phyloP scores from a whole-genome alignment of 64 coral and sea anemone species.

The Montipora sp. region DNA sequence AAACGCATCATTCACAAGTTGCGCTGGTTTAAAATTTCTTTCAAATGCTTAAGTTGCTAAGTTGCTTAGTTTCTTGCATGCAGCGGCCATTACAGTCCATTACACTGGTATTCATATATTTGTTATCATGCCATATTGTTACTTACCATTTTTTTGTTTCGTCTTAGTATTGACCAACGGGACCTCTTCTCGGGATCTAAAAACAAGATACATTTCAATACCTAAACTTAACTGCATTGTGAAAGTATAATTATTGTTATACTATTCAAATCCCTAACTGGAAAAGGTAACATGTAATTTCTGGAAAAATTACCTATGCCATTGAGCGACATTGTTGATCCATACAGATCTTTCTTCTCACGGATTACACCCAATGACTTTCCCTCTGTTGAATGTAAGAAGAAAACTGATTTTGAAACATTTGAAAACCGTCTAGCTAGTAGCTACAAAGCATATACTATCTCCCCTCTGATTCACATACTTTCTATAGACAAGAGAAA shows the following conservation, averaged over 20 bases:
- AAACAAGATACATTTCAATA: neutral
- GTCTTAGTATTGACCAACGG: constrained; percentile 85
- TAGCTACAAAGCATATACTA: neutral
- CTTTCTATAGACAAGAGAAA: neutral
- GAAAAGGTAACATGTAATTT: too few relatives aligned
- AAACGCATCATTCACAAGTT: too few relatives aligned
- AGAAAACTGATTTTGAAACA: neutral
- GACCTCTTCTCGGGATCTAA: constrained; percentile 87
- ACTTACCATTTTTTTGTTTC: constrained; percentile 91
- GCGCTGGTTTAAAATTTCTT: too few relatives aligned
- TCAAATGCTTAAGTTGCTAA: too few relatives aligned
- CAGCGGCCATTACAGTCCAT: too few relatives aligned
- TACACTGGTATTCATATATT: too few relatives aligned
- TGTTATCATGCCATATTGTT: neutral
- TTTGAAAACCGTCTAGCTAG: neutral
- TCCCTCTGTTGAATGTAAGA: neutral
- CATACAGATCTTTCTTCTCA: constrained; percentile 67
- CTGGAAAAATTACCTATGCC: constrained; percentile 73
- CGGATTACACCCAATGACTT: constrained; percentile 31
- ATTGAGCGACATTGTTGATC: constrained; percentile 81
- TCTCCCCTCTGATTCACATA: neutral
- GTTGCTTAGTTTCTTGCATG: too few relatives aligned
- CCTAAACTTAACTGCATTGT: too few relatives aligned
- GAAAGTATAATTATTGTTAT: neutral
- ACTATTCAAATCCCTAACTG: neutral